These are phyloP conservation scores for Gallinago nigripennis DNA, from an alignment of 2,797 vertebrate genomes.

Conservation along the genomic window DNA sequence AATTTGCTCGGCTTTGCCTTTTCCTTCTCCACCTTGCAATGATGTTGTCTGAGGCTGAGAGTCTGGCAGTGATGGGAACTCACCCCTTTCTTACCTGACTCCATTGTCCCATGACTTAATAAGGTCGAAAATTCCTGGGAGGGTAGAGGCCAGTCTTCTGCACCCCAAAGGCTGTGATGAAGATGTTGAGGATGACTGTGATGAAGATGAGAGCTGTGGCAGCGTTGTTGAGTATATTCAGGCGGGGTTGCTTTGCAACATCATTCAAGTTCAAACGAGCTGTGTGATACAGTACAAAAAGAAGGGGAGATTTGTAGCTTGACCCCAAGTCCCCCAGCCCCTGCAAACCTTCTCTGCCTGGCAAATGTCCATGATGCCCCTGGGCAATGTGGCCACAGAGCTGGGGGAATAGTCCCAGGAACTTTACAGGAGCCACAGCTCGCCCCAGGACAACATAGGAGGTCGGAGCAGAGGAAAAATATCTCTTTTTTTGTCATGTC, in stretches of 20 bases:
- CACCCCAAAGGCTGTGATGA: conserved; percentile 91
- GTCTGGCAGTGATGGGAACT: background rate
- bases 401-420: background rate
- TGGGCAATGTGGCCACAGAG: background rate
- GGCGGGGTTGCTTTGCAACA: conserved; percentile 82
- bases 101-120: conserved; percentile 1
- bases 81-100: conserved; percentile 39
- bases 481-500: background rate
- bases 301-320: background rate
- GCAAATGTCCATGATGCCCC: background rate
- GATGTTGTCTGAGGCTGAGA: background rate
- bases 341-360: background rate
- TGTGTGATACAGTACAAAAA: conserved; percentile 29
- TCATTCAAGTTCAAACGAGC: conserved; percentile 87
- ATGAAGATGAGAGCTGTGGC: conserved; percentile 85
- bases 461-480: background rate
- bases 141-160: conserved; percentile 87
- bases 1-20: background rate
- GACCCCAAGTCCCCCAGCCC: background rate
- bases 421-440: background rate
- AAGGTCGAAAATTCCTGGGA: conserved; percentile 56
- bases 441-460: background rate
- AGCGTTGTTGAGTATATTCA: conserved; percentile 87
- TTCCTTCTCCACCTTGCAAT: background rate
- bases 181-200: conserved; percentile 89